Conservation (phyloP, 2,113 vertebrate species). For the Syngnathus typhle region DNA sequence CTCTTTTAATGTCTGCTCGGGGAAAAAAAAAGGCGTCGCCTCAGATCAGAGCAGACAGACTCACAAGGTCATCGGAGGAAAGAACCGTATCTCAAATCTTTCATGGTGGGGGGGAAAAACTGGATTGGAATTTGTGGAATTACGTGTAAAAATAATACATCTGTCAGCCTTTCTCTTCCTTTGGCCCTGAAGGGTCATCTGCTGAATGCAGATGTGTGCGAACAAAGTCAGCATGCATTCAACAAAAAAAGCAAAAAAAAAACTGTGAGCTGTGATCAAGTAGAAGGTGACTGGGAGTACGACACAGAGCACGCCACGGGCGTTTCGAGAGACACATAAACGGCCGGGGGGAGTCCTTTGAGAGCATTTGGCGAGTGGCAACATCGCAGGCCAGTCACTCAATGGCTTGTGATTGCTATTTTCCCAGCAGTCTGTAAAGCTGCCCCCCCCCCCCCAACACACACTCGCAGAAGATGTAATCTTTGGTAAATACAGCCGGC, state of each 20-base stretch:
- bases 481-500: constrained; percentile 64
- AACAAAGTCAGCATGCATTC: constrained; percentile 27
- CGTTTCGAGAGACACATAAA: constrained; percentile 29
- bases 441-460: constrained; percentile 52
- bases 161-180: constrained; percentile 55
- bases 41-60: constrained; percentile 54
- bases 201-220: constrained; percentile 49
- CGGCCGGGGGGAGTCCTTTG: constrained; percentile 30
- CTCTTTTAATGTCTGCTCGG: constrained; percentile 21
- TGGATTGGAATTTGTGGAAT: constrained; percentile 10
- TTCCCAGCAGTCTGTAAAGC: constrained; percentile 57
- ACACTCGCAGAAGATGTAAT: constrained; percentile 63
- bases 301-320: constrained; percentile 12
- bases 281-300: constrained; percentile 14
- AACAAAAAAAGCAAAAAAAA: constrained; percentile 14
- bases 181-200: constrained; percentile 35
- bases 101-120: constrained; percentile 12
- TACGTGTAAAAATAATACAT: constrained; percentile 25
- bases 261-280: constrained; percentile 25
- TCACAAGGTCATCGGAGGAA: constrained; percentile 61
- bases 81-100: constrained; percentile 15
- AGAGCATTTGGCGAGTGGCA: constrained; percentile 42
- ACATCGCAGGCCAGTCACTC: constrained; percentile 53
- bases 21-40: constrained; percentile 39
- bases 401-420: constrained; percentile 57